A percentile compares a stretch with the other conserved stretches of the same genome.
Conservation (phyloP, 2,797 vertebrate species). For the Thunnus albacares region DNA sequence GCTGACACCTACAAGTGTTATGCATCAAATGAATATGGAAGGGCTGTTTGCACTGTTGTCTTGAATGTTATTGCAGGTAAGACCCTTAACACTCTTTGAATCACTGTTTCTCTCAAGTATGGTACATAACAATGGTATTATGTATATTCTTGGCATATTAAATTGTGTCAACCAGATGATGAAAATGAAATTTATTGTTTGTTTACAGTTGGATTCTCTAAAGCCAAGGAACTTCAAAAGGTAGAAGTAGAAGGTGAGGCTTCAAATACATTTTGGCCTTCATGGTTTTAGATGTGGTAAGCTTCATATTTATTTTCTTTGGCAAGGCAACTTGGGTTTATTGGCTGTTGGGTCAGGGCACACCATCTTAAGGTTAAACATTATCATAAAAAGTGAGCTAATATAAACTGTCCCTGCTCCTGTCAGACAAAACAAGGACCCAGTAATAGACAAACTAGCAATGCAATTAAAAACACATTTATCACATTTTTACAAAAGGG, state of each 20-base stretch:
- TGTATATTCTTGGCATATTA: background rate
- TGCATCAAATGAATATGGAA: conserved; percentile 90
- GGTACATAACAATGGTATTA: background rate
- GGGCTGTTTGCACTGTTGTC: conserved; percentile 87
- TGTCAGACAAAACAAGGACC: background rate
- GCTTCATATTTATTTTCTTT: background rate
- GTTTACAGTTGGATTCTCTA: conserved; percentile 92
- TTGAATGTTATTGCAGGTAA: conserved; percentile 91
- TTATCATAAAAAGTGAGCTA: background rate
- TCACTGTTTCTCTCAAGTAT: conserved; percentile 1
- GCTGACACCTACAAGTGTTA: conserved; percentile 91
- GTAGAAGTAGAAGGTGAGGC: conserved; percentile 68
- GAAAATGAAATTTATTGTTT: conserved; percentile 15
- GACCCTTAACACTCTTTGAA: conserved; percentile 19
- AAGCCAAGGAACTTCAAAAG: conserved; percentile 79
- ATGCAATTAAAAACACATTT: conserved; percentile 22
- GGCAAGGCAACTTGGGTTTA: background rate
- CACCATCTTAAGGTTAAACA: background rate
- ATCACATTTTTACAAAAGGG: conserved; percentile 2
- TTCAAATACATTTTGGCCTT: background rate
- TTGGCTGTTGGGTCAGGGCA: background rate
- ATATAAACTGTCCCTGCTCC: background rate
- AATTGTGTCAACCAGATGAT: conserved; percentile 2
- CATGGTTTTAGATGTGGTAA: background rate
- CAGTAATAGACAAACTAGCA: background rate